Percentiles rank a stretch among this genome's conserved stretches.
Conservation (phyloP, 2,113 vertebrate species). For the Tupaia tana region DNA sequence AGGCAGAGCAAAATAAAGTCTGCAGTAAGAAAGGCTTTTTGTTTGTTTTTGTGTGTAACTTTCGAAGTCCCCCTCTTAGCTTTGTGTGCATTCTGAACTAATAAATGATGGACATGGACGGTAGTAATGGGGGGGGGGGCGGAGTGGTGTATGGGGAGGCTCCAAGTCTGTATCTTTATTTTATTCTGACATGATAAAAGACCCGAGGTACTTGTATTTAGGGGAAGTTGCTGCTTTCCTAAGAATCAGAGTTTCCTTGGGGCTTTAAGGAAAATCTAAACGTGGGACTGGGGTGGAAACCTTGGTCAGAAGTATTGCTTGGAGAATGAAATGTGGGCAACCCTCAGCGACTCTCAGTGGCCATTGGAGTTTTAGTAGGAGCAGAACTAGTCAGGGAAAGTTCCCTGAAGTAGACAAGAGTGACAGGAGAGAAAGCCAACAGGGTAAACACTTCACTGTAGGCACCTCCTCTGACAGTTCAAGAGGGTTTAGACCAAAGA, state of each 20-base stretch:
- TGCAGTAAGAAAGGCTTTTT: background rate
- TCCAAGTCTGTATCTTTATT: conserved; percentile 40
- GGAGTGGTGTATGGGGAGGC: background rate
- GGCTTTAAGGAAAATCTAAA: conserved; percentile 30
- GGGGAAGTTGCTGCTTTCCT: background rate
- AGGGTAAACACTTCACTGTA: background rate
- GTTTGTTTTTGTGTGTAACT: conserved; percentile 46
- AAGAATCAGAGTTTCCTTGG: background rate
- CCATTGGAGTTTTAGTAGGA: conserved; percentile 30
- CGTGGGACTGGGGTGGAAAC: background rate
- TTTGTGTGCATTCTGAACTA: background rate
- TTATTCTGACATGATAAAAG: background rate
- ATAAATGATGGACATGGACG: background rate
- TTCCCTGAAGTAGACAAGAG: conserved; percentile 64
- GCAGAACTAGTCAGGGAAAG: conserved; percentile 59
- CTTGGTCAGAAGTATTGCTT: conserved; percentile 46
- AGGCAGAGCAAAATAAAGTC: background rate
- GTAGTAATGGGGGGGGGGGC: background rate
- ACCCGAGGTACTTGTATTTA: background rate
- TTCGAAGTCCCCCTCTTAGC: background rate
- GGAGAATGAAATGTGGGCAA: background rate
- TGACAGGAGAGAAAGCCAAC: background rate
- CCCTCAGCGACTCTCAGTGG: background rate
- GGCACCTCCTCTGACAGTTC: conserved; percentile 38
- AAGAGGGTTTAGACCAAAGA: conserved; percentile 58